These are phyloP conservation scores for Sepioteuthis lessoniana DNA, from an alignment of 2,888 invertebrate genomes.

Conservation along the genomic window DNA sequence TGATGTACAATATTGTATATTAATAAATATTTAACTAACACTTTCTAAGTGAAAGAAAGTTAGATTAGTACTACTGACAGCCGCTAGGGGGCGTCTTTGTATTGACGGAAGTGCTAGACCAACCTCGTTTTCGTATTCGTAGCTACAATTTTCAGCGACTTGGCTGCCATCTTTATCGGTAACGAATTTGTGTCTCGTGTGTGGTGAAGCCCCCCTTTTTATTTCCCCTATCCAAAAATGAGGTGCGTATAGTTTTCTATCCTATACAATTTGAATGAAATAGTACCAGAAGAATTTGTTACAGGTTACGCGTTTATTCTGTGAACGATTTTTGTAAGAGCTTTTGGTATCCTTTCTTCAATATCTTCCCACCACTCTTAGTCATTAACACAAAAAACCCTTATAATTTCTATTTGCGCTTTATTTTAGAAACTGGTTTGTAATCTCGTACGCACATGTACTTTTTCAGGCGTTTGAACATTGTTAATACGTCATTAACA, in stretches of 20 bases:
- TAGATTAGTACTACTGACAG: background rate
- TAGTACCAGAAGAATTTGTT: background rate
- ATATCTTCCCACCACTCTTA: background rate
- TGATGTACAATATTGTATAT: too few relatives aligned
- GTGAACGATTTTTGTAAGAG: background rate
- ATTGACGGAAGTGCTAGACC: background rate
- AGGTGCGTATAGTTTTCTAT: constrained; percentile 10
- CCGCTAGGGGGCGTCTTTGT: background rate
- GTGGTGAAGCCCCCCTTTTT: background rate
- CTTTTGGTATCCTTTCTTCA: background rate
- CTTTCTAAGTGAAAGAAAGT: too few relatives aligned
- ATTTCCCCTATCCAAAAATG: background rate
- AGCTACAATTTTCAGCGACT: background rate
- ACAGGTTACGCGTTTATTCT: background rate
- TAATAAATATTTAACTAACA: too few relatives aligned
- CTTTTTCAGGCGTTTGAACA: background rate
- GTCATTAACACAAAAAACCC: background rate
- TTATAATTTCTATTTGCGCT: background rate
- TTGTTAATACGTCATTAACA: background rate
- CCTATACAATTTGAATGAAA: background rate
- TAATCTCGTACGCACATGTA: background rate
- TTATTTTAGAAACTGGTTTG: background rate
- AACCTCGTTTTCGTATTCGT: background rate
- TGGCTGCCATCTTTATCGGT: background rate
- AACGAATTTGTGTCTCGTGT: constrained; percentile 33